Percentiles rank a stretch among this genome's conserved stretches.
Conservation (phyloP, 2,113 vertebrate genomes). For the Pedetes capensis region DNA sequence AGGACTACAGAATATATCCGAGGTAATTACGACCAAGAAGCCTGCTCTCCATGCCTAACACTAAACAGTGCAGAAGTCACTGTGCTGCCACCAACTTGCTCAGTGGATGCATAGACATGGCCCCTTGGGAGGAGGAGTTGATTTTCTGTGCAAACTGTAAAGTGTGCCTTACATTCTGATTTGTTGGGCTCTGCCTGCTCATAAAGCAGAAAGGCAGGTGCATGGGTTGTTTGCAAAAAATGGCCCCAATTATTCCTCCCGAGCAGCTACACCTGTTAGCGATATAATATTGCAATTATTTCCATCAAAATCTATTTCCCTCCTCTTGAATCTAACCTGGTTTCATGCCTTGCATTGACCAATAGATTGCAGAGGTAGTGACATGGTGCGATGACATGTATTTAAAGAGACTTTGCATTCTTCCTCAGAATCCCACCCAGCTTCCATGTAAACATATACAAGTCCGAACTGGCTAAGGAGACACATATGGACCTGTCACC, state of each 20-base stretch:
- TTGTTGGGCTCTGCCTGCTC: neutral
- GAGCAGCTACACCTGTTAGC: neutral
- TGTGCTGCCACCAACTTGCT: neutral
- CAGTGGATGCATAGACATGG: neutral
- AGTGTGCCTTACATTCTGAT: neutral
- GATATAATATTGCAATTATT: neutral
- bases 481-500: too few species aligned
- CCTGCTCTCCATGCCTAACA: neutral
- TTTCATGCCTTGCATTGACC: neutral
- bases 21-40: neutral
- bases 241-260: neutral
- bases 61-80: neutral
- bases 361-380: neutral
- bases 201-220: neutral
- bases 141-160: neutral
- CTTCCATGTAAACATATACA: neutral
- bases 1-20: neutral
- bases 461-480: neutral
- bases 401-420: neutral
- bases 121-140: neutral
- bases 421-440: neutral
- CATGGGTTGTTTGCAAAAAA: neutral
- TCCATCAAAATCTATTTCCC: neutral
- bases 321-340: neutral
- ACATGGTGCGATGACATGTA: neutral